These are phyloP conservation scores for Phalanger gymnotis DNA, from an alignment of 2,797 vertebrate species.

Conservation along the genomic window DNA sequence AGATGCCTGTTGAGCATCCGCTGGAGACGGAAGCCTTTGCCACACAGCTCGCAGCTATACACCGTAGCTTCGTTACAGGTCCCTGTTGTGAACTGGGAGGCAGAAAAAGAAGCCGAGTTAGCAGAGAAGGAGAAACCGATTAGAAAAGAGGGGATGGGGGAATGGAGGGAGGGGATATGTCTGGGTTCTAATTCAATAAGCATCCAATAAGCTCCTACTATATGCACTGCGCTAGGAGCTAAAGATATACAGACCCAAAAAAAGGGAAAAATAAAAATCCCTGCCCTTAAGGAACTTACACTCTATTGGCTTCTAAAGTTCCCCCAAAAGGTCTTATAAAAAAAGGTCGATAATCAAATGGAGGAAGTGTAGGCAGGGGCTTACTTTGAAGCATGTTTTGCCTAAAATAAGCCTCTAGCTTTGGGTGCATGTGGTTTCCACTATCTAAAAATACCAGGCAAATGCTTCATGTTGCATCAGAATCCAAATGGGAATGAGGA, in stretches of 20 bases:
- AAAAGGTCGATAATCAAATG: neutral
- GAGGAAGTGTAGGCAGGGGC: neutral
- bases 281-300: neutral
- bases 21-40: slow-evolving; percentile 88
- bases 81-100: slow-evolving; percentile 86
- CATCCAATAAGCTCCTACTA: neutral
- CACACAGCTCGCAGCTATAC: slow-evolving; percentile 87
- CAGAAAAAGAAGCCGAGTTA: slow-evolving; percentile 32
- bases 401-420: neutral
- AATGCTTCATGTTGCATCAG: neutral
- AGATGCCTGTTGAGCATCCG: slow-evolving; percentile 90
- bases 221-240: neutral
- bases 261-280: neutral
- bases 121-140: fast-evolving
- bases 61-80: slow-evolving; percentile 76
- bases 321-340: neutral
- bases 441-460: neutral
- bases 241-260: neutral
- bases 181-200: neutral
- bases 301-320: neutral
- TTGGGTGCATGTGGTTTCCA: slow-evolving; percentile 21
- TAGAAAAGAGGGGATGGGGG: neutral
- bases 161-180: neutral
- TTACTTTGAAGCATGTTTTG: neutral
- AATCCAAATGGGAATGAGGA: neutral